Conservation (phyloP, 2,113 vertebrate species). For the Cichladusa arquata region DNA sequence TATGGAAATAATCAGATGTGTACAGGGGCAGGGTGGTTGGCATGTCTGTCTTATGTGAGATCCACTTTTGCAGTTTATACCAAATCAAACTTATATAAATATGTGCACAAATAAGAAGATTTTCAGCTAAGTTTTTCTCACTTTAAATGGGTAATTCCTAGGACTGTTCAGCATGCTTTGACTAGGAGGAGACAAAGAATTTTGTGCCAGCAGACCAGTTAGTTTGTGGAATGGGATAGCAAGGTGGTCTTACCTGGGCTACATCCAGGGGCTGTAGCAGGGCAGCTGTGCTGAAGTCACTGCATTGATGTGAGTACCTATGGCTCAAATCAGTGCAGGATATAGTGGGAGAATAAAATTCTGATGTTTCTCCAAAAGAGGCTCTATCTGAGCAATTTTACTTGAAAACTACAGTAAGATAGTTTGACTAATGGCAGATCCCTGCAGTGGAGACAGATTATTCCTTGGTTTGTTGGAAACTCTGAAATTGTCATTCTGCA, state of each 20-base stretch:
- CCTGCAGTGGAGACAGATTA: not conserved
- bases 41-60: not conserved
- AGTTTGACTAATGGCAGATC: not conserved
- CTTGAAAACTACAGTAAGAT: not conserved
- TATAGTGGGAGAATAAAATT: not conserved
- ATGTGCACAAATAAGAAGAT: not conserved
- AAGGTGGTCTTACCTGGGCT: not conserved
- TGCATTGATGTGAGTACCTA: not conserved
- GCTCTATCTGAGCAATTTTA: not conserved
- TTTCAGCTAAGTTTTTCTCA: not conserved
- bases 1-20: not conserved
- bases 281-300: not conserved
- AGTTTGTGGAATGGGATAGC: not conserved
- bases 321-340: not conserved
- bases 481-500: not conserved
- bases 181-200: not conserved
- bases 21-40: not conserved
- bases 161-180: not conserved
- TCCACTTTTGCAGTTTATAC: not conserved
- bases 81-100: not conserved
- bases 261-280: accelerated
- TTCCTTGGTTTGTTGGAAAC: not conserved
- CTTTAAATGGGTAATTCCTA: not conserved
- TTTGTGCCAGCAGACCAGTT: accelerated
- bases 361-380: not conserved